Evolutionary conservation across 1,140 invertebrate genomes (phyloP), one percentile per base, ranked within the genome.

Genomic region (Gryllus bimaculatus): DNA sequence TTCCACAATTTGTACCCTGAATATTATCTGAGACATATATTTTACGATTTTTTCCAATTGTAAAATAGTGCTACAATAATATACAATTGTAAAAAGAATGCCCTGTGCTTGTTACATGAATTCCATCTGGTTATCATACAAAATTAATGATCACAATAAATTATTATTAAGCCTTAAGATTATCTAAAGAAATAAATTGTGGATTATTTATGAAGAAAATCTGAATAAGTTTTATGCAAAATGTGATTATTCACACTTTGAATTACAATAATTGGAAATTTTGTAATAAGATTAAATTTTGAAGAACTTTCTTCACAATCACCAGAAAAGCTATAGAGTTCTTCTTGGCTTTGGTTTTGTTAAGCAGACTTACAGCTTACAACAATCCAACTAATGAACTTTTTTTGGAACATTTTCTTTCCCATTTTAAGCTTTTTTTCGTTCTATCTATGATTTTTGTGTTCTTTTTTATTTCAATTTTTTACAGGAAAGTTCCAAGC

Each of bases 401-500:
- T 66, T 66, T 66, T 66, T 66, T 66, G 54, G 54, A 66, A 13
- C 10, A 13, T 66, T 66, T 66, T 66, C 54, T 66, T 66, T 66
- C 54, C 54, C 18, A 10, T 66, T 66, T 66, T 66, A 66, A 66
- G 2, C 10, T 66, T 66, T 66, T 66, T 66, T 66, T 66, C 54
- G 7, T 66, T 66, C 54, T 66, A 66, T 66, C 54, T 66, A 13
- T 66, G 10, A 13, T 66, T 66, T 66, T 18, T 66, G 10, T 39
- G 26, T 39, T 13, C 54, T 66, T 18, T 66, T 66, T 66, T 66
- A 13, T 66, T 66, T 66, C 54, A 18, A 18, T 66, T 66, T 66
- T 66, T 66, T 66, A 66, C 54, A 66, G 54, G 54, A 66, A 66
- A 66, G 54, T 66, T 66, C 54, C 54, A 66, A 66, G 54, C 54